Conservation (phyloP, 2,113 vertebrate genomes). For the Prolemur simus region DNA sequence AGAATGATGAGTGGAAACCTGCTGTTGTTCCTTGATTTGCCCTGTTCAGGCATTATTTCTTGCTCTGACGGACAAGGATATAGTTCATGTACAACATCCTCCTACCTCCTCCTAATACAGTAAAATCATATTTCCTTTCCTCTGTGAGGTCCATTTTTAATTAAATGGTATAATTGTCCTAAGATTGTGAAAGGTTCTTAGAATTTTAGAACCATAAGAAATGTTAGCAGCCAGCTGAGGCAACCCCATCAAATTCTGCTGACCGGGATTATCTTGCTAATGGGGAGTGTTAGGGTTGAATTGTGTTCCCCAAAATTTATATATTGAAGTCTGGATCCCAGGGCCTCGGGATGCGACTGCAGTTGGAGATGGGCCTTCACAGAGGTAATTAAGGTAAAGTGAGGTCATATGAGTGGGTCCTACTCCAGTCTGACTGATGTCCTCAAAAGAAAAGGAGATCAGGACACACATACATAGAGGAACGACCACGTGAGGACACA, state of each 20-base stretch:
- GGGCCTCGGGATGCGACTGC: not conserved
- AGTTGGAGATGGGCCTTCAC: not conserved
- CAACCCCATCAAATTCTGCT: not conserved
- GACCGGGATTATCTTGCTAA: not conserved
- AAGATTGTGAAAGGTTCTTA: not conserved
- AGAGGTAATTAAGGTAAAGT: not conserved
- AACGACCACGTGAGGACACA: not conserved
- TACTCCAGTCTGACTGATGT: not conserved
- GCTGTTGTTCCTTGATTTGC: accelerated
- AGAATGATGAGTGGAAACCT: accelerated
- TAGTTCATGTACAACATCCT: too few species aligned
- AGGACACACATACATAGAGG: not conserved
- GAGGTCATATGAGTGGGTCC: not conserved
- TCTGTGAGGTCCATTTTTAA: not conserved
- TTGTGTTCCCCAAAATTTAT: not conserved
- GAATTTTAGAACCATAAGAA: not conserved
- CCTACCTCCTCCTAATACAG: not conserved
- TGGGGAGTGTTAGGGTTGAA: not conserved
- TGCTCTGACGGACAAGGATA: not conserved
- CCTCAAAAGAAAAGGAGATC: not conserved
- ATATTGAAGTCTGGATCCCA: not conserved
- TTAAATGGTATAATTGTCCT: not conserved
- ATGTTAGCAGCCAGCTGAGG: accelerated
- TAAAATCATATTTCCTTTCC: not conserved
- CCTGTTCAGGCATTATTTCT: accelerated